These are phyloP conservation scores for Phlogophora meticulosa DNA, from an alignment of 2,888 invertebrate species.

Conservation along the genomic window DNA sequence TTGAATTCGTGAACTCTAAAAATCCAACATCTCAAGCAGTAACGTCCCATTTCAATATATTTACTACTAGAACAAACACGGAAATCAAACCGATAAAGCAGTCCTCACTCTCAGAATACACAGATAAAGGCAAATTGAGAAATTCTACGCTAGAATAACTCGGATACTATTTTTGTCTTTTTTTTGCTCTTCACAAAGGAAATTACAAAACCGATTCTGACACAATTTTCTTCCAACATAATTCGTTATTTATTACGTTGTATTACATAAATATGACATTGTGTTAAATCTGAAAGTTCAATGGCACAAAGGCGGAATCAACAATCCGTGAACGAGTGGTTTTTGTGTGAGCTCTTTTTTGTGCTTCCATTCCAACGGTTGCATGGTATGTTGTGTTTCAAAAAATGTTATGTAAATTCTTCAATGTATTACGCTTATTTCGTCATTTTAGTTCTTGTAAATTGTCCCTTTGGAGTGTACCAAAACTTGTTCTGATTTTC, in stretches of 20 bases:
- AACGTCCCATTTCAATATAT: conserved; percentile 10
- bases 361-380: conserved; percentile 46
- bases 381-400: conserved; percentile 28
- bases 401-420: conserved; percentile 30
- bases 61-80: conserved; percentile 16
- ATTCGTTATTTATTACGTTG: conserved; percentile 65
- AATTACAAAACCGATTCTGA: conserved; percentile 63
- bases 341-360: conserved; percentile 45
- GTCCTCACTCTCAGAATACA: conserved; percentile 17
- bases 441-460: background rate
- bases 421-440: conserved; percentile 34
- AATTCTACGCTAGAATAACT: conserved; percentile 47
- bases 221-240: conserved; percentile 60
- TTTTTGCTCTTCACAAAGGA: conserved; percentile 41
- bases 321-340: conserved; percentile 55
- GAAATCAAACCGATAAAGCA: conserved; percentile 28
- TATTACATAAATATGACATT: conserved; percentile 69
- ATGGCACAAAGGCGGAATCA: conserved; percentile 61
- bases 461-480: conserved; percentile 11
- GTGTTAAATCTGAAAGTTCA: conserved; percentile 67
- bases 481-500: conserved; percentile 14
- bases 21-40: conserved; percentile 1
- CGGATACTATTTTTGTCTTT: conserved; percentile 27
- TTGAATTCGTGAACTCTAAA: background rate
- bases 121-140: conserved; percentile 50